Percentiles rank a stretch among this genome's conserved stretches.
Conservation (phyloP, 2,888 invertebrate genomes). For the Caprella mutica region DNA sequence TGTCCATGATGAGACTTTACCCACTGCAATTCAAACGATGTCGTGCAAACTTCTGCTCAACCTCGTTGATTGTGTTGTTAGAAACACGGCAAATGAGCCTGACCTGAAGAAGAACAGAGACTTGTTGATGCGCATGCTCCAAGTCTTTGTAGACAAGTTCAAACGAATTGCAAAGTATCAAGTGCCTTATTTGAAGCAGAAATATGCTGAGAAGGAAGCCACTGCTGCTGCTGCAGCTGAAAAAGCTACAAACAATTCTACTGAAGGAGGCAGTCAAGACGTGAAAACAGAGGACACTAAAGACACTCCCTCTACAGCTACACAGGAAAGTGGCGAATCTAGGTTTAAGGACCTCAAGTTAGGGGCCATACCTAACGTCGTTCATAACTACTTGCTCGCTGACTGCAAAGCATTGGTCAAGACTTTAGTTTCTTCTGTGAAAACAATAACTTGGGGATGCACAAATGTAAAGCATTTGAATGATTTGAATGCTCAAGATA, state of each 20-base stretch:
- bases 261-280: slow-evolving; percentile 11
- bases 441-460: slow-evolving; percentile 92
- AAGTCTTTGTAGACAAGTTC: slow-evolving; percentile 91
- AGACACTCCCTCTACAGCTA: slow-evolving; percentile 5
- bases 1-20: slow-evolving; percentile 89
- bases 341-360: slow-evolving; percentile 14
- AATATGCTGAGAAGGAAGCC: slow-evolving; percentile 50
- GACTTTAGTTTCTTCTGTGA: slow-evolving; percentile 88
- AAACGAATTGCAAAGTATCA: slow-evolving; percentile 90
- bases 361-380: slow-evolving; percentile 24
- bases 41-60: slow-evolving; percentile 90
- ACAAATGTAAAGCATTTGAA: slow-evolving; percentile 16
- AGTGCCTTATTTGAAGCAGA: slow-evolving; percentile 68
- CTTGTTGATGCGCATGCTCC: slow-evolving; percentile 78
- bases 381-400: slow-evolving; percentile 64
- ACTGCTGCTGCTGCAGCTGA: neutral
- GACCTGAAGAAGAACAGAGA: slow-evolving; percentile 63
- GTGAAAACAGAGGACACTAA: slow-evolving; percentile 21
- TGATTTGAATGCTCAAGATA: slow-evolving; percentile 2
- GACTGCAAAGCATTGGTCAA: slow-evolving; percentile 89
- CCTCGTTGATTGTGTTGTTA: slow-evolving; percentile 81
- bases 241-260: neutral
- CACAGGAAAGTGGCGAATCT: neutral
- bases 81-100: slow-evolving; percentile 46
- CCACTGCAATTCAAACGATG: slow-evolving; percentile 90